phyloP scores from a whole-genome alignment of 2,888 invertebrate species.

The Cephus pygmeus region DNA sequence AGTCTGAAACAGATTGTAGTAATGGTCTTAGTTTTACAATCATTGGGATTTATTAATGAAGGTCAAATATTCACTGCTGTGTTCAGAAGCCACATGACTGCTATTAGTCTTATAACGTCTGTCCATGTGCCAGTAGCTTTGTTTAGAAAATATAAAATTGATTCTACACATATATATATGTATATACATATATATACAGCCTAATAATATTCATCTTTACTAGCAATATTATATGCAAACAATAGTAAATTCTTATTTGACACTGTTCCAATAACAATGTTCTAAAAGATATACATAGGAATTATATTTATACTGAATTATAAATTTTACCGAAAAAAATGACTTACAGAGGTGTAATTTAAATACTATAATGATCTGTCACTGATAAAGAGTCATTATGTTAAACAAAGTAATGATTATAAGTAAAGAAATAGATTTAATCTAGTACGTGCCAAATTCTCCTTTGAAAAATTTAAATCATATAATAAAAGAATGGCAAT shows the following conservation, averaged over 20 bases:
- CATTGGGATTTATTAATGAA: neutral
- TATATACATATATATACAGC: too few species aligned
- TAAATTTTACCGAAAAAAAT: neutral
- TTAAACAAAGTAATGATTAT: neutral
- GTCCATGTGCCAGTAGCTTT: neutral
- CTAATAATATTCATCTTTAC: neutral
- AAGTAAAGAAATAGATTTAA: neutral
- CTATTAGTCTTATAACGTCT: neutral
- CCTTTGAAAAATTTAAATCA: neutral
- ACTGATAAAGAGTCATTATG: neutral
- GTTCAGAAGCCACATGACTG: neutral
- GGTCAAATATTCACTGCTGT: neutral
- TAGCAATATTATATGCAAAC: neutral
- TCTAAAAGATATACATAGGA: neutral
- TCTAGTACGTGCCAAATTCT: neutral
- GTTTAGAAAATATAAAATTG: too few species aligned
- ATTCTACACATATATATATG: too few species aligned
- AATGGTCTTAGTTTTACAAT: neutral
- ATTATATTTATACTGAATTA: neutral
- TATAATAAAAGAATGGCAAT: neutral
- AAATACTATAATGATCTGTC: neutral
- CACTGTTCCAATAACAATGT: neutral
- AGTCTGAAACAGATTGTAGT: conserved; percentile 78
- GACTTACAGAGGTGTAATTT: neutral
- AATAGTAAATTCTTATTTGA: neutral